Conservation (phyloP, 2,797 vertebrate genomes). For the Momotus momota region DNA sequence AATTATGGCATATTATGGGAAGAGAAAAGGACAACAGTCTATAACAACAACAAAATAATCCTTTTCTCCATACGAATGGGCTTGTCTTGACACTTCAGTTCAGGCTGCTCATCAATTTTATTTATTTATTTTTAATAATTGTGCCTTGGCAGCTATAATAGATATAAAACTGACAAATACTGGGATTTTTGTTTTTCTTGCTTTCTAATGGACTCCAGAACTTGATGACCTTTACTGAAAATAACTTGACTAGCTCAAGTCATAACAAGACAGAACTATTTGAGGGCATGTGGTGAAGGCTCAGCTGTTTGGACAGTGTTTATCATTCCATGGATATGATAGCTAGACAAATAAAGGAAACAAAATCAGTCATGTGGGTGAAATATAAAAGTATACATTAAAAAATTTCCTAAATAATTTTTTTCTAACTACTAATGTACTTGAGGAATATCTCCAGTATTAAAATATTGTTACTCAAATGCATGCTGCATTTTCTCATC, state of each 20-base stretch:
- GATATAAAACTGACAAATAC: not conserved
- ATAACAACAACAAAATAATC: not conserved
- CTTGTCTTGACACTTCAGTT: not conserved
- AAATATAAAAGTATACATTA: not conserved
- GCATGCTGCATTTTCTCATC: not conserved
- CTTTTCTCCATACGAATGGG: not conserved
- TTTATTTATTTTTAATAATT: not conserved
- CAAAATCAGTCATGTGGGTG: not conserved
- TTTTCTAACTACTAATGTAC: not conserved
- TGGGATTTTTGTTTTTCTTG: not conserved
- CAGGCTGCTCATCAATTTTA: not conserved
- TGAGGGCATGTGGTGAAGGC: not conserved
- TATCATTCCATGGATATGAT: not conserved
- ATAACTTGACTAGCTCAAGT: conserved; percentile 5
- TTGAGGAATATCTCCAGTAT: not conserved
- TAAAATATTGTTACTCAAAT: not conserved
- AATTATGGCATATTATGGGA: not conserved
- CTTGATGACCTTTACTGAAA: conserved; percentile 46
- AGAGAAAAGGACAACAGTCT: not conserved
- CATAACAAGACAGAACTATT: conserved; percentile 11
- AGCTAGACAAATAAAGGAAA: not conserved
- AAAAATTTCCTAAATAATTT: not conserved
- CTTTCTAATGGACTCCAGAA: not conserved
- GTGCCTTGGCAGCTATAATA: not conserved
- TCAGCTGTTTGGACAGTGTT: not conserved